These are phyloP conservation scores for Hippocampus comes DNA, from an alignment of 2,113 vertebrate genomes.

Conservation along the genomic window DNA sequence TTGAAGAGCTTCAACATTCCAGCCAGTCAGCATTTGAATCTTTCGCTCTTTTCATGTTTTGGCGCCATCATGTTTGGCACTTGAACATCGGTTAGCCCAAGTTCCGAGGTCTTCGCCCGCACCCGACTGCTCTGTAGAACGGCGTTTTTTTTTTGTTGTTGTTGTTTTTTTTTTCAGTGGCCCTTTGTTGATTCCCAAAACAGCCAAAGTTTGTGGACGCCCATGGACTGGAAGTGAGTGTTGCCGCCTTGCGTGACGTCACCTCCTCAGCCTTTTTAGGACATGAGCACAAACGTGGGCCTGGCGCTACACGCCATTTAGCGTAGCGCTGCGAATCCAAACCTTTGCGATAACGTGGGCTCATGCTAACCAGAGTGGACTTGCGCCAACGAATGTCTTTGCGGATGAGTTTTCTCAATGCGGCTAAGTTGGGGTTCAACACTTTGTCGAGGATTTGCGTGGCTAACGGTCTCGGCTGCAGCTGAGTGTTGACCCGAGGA, in stretches of 20 bases:
- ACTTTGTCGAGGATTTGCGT: neutral
- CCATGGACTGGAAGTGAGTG: neutral
- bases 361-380: neutral
- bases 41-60: no score
- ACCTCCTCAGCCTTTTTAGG: constrained; percentile 36
- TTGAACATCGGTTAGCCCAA: no score
- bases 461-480: neutral
- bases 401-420: neutral
- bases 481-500: neutral
- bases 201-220: neutral
- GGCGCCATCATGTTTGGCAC: no score
- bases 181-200: neutral
- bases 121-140: no score
- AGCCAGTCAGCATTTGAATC: no score
- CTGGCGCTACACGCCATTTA: neutral
- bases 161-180: no score
- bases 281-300: constrained; percentile 20
- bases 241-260: constrained; percentile 27
- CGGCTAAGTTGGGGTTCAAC: neutral
- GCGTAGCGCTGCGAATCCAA: neutral
- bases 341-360: neutral
- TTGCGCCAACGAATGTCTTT: neutral
- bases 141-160: no score
- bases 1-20: no score
- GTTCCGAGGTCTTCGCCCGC: no score